phyloP scores from a whole-genome alignment of 1,140 invertebrate species.

The Panulirus ornatus region DNA sequence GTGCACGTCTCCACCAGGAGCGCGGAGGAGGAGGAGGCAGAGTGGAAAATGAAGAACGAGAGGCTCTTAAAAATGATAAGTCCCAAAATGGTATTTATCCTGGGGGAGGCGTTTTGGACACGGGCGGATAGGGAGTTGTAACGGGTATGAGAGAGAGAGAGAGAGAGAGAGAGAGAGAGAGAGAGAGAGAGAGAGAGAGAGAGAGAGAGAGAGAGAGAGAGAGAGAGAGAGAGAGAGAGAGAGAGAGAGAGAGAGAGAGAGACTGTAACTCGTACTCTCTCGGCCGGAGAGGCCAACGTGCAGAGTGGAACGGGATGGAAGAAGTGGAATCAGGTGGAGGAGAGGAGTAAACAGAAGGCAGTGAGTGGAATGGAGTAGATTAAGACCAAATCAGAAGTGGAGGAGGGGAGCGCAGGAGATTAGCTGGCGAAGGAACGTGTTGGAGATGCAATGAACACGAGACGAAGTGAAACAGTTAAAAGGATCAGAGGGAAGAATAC shows the following conservation, averaged over 20 bases:
- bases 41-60: not conserved
- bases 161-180: conserved; percentile 36
- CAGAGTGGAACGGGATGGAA: not conserved
- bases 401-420: not conserved
- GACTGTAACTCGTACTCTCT: not conserved
- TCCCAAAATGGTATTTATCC: too few species aligned
- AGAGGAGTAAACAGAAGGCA: not conserved
- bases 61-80: not conserved
- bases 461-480: not conserved
- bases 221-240: not conserved
- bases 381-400: not conserved
- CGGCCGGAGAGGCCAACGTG: not conserved
- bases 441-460: not conserved
- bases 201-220: conserved; percentile 5
- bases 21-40: not conserved
- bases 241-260: conserved; percentile 27
- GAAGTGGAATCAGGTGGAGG: not conserved
- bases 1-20: too few species aligned
- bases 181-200: conserved; percentile 28
- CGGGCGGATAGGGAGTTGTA: not conserved
- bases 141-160: conserved; percentile 11
- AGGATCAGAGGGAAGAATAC: not conserved
- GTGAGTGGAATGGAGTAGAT: not conserved
- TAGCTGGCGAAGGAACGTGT: not conserved
- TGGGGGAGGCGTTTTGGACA: not conserved